Evolutionary conservation across 2,888 invertebrate species (phyloP).

Genomic region (Leucoptera coffeella): DNA sequence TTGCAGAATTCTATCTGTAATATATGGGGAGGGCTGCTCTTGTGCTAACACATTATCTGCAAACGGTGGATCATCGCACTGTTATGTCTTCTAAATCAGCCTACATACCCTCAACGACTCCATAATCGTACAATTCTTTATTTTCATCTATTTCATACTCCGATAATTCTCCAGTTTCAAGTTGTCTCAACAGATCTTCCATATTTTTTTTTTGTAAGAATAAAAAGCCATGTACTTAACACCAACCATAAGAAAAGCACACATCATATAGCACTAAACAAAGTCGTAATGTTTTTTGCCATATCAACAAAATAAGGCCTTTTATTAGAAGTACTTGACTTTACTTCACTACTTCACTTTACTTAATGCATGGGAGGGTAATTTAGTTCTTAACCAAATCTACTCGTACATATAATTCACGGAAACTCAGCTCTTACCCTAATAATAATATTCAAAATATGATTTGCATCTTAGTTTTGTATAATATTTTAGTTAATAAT

Average conservation of each 20-base stretch:
- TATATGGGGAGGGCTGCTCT: not conserved
- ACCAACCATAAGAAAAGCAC: not conserved
- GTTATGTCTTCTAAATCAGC: not conserved
- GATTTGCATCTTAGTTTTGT: no score
- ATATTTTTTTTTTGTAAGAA: not conserved
- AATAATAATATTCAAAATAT: no score
- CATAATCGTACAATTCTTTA: constrained; percentile 1
- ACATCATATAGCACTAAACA: not conserved
- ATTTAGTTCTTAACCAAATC: no score
- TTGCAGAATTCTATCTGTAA: not conserved
- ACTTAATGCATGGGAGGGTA: no score
- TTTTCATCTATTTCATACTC: constrained; percentile 1
- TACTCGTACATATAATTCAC: no score
- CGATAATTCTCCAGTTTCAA: constrained; percentile 3
- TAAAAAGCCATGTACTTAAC: not conserved
- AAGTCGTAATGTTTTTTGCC: not conserved
- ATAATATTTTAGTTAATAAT: no score
- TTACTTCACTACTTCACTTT: no score
- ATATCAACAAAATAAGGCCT: not conserved
- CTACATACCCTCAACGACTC: not conserved
- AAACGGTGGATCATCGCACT: not conserved
- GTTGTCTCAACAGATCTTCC: not conserved
- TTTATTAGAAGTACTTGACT: not conserved
- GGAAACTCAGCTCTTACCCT: no score
- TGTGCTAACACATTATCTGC: not conserved